phyloP scores from a whole-genome alignment of 1,140 invertebrate species.

The Eciton burchellii region DNA sequence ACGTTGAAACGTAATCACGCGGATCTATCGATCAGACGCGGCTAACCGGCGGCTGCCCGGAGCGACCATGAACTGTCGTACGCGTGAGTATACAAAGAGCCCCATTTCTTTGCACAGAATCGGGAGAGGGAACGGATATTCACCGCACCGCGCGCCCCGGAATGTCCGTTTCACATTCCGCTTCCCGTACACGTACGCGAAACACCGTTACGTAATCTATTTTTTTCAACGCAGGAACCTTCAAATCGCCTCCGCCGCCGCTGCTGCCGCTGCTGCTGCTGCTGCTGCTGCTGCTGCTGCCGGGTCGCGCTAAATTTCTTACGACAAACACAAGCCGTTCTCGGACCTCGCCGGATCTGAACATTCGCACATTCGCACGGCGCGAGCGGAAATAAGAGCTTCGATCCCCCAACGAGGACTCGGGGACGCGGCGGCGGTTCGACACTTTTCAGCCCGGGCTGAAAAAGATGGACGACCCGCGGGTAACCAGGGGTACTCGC shows the following conservation, averaged over 20 bases:
- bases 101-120: not conserved
- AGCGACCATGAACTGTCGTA: not conserved
- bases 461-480: no score
- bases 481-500: no score
- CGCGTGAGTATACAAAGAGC: not conserved
- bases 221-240: not conserved
- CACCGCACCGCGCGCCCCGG: not conserved
- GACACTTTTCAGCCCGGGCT: no score
- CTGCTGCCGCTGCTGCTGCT: no score
- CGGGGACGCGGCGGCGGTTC: no score
- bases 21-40: not conserved
- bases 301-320: not conserved
- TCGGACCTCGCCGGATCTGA: no score
- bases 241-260: not conserved
- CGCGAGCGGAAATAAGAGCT: no score
- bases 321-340: no score
- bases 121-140: not conserved
- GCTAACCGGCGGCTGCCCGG: not conserved
- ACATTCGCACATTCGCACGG: no score
- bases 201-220: not conserved
- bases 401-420: no score
- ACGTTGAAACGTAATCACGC: not conserved
- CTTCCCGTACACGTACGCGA: no score
- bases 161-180: not conserved
- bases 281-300: no score